A percentile compares a stretch with the other conserved stretches of the same genome.
Evolutionary conservation across 2,113 vertebrate species (phyloP).

Genomic region (Paradisaea rubra): DNA sequence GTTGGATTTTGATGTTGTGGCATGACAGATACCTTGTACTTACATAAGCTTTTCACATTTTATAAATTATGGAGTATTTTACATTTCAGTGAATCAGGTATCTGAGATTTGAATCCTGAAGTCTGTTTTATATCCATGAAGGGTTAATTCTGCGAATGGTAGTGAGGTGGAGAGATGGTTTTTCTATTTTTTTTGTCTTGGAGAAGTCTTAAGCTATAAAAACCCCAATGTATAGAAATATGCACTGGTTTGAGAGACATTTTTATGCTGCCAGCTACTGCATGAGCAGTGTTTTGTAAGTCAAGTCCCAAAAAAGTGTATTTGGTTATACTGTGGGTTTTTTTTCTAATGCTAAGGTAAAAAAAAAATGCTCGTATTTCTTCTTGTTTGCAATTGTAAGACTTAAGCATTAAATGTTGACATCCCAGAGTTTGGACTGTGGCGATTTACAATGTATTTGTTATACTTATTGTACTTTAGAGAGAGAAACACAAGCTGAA

Average conservation of each 20-base stretch:
- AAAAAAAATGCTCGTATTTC: neutral
- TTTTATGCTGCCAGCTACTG: neutral
- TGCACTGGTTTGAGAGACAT: neutral
- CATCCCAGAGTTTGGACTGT: neutral
- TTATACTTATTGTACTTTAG: constrained; percentile 71
- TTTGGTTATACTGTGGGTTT: neutral
- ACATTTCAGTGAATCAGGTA: neutral
- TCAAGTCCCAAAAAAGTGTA: neutral
- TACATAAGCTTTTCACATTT: neutral
- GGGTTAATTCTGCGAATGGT: neutral
- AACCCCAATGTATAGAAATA: neutral
- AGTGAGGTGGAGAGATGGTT: neutral
- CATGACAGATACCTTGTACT: neutral
- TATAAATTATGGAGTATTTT: neutral
- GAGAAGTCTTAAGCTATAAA: neutral
- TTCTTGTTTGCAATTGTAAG: neutral
- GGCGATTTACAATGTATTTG: constrained; percentile 7
- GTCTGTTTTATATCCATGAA: neutral
- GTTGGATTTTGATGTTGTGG: neutral
- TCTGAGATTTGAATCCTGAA: neutral
- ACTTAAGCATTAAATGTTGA: neutral
- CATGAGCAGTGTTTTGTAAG: neutral
- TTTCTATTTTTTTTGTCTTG: neutral
- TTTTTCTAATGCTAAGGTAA: neutral
- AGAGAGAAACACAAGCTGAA: constrained; percentile 81